Percentiles rank a stretch among this genome's conserved stretches.
Evolutionary conservation across 1,140 invertebrate species (phyloP).

Genomic region (Brachystomella parvula): DNA sequence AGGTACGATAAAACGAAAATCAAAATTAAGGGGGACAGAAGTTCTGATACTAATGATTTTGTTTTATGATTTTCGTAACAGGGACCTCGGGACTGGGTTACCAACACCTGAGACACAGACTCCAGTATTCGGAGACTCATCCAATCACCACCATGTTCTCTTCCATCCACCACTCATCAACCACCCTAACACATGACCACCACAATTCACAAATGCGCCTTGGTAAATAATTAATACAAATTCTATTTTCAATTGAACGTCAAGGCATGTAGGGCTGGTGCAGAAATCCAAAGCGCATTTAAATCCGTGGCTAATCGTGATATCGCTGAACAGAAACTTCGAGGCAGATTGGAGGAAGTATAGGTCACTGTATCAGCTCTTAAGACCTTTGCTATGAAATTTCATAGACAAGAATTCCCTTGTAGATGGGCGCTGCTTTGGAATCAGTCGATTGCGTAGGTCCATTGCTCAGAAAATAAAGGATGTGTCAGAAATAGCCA

Average conservation of each 20-base stretch:
- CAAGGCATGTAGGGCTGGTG: slow-evolving; percentile 1
- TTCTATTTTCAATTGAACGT: not conserved
- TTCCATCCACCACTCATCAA: slow-evolving; percentile 39
- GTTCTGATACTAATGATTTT: not conserved
- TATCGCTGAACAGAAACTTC: no score
- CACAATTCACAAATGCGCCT: slow-evolving; percentile 39
- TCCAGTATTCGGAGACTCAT: slow-evolving; percentile 37
- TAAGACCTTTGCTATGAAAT: no score
- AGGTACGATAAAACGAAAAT: slow-evolving; percentile 22
- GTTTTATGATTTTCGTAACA: slow-evolving; percentile 19
- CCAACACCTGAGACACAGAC: slow-evolving; percentile 36
- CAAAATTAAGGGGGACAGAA: not conserved
- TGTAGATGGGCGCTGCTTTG: no score
- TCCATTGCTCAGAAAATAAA: no score
- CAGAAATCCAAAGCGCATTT: no score
- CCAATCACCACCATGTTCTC: slow-evolving; percentile 38
- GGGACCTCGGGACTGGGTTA: slow-evolving; percentile 36
- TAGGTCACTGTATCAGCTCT: no score
- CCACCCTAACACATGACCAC: slow-evolving; percentile 38
- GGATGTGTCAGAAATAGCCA: no score
- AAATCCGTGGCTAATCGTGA: no score
- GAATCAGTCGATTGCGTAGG: no score
- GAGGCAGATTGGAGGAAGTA: no score
- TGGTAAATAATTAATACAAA: slow-evolving; percentile 25
- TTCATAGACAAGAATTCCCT: no score